Base-by-base conservation (phyloP, 2,113 vertebrate genomes). In the Clinocottus analis region DNA sequence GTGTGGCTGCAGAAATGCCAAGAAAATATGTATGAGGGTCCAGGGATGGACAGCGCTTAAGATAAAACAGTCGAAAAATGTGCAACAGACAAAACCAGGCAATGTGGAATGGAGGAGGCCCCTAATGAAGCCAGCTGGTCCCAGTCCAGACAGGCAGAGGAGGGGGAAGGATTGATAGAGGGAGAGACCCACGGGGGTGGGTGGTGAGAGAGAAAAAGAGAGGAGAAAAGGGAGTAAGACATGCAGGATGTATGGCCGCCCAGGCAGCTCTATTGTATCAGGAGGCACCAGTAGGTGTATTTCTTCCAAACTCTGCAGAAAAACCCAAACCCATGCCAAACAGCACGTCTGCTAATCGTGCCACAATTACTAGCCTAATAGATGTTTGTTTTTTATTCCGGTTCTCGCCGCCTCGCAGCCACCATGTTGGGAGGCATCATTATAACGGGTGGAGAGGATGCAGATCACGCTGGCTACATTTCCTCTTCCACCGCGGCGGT, bases 101-200 rank as follows among this genome's bases (percentile, higher is more conserved):
- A 92, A 93, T 93, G 93, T 94, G 94, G 94, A 93, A 93, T 91
- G 90, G 92, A 85, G 86, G 92, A 93, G 91, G 91, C 85, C 85
- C 88, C 89, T 95, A 94, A 96, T 95, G 93, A 94, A 95, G 95
- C 95, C 95, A 96, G 94, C 95, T 96, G 95, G 94, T 95, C 85
- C 90, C 75, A 85, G 94, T 95, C 94, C 95, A 96, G 94, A 88
- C 94, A 92, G 93, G 90, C 90, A 87, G 91, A 90, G 92, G 92
- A 92, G 91, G 90, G 90, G 89, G 90, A 84, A 91, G 87, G 93
- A 94, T 92, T 94, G 92, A 93, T 92, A 87, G 91, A 91, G 90
- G 87, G 88, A 90, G 85, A 87, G 82, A 90, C 82, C 87, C 85
- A 85, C 53, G 81, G 89, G 88, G 90, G 87, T 72, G 87, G 92